A percentile compares a stretch with the other conserved stretches of the same genome.
Evolutionary conservation across 1,140 invertebrate genomes (phyloP).

Genomic region (Trichonephila clavata): DNA sequence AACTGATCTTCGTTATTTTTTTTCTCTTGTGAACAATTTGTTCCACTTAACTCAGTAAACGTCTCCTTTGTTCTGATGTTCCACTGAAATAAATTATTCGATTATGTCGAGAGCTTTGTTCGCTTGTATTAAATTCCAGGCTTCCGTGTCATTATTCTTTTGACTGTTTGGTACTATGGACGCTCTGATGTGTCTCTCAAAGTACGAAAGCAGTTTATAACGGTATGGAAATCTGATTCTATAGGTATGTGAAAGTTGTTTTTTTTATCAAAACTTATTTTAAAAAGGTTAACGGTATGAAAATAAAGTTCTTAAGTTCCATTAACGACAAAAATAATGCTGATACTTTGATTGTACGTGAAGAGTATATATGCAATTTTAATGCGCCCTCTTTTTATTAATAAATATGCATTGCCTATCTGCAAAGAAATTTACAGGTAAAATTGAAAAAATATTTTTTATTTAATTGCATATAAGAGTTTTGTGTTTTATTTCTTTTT

Average conservation of each 20-base stretch:
- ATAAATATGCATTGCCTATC: too few relatives aligned
- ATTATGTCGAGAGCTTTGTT: slow-evolving; percentile 8
- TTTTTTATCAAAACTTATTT: neutral
- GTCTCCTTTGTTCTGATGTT: slow-evolving; percentile 4
- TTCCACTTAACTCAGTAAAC: slow-evolving; percentile 7
- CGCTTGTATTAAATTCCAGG: neutral
- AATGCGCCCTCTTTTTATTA: too few relatives aligned
- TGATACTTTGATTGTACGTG: too few relatives aligned
- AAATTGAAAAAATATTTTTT: too few relatives aligned
- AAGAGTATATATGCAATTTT: too few relatives aligned
- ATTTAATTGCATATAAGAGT: too few relatives aligned
- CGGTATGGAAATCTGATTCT: neutral
- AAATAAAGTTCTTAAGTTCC: too few relatives aligned
- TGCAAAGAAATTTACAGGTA: too few relatives aligned
- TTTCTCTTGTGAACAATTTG: neutral
- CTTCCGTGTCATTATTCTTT: slow-evolving; percentile 4
- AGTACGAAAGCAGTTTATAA: neutral
- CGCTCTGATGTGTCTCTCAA: neutral
- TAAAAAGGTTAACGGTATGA: neutral
- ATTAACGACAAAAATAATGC: too few relatives aligned
- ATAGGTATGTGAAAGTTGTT: neutral
- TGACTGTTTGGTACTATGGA: neutral
- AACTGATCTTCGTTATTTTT: too few relatives aligned
- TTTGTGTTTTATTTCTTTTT: too few relatives aligned
- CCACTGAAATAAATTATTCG: slow-evolving; percentile 16